These are phyloP conservation scores for Trichomalopsis sarcophagae DNA, from an alignment of 1,140 invertebrate genomes.

Conservation along the genomic window DNA sequence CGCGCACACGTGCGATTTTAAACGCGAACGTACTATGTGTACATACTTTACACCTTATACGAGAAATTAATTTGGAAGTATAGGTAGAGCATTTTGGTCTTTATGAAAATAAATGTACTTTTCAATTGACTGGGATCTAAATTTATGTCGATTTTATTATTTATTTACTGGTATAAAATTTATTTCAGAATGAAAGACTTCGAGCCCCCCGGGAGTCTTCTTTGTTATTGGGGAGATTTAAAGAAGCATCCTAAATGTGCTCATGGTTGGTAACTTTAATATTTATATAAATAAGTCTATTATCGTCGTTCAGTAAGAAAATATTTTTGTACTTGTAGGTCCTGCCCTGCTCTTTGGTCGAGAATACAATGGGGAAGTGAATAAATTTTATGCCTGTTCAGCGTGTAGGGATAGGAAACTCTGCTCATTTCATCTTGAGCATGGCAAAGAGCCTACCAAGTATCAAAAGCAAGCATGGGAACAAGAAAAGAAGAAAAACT, in stretches of 20 bases:
- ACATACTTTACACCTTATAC: background rate
- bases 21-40: background rate
- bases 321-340: conserved; percentile 67
- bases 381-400: conserved; percentile 85
- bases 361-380: conserved; percentile 67
- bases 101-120: too few relatives aligned
- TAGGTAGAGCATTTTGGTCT: too few relatives aligned
- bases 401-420: conserved; percentile 85
- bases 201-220: conserved; percentile 50
- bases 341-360: conserved; percentile 83
- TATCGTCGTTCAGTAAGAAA: conserved; percentile 8
- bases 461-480: conserved; percentile 73
- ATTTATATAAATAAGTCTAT: conserved; percentile 12
- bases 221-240: conserved; percentile 66
- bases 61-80: too few relatives aligned
- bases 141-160: background rate
- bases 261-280: conserved; percentile 70
- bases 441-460: conserved; percentile 75
- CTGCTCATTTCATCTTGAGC: conserved; percentile 81
- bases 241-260: conserved; percentile 65
- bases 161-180: background rate
- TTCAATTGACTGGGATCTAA: too few relatives aligned
- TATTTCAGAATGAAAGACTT: conserved; percentile 39
- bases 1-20: background rate
- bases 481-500: conserved; percentile 72